Evolutionary conservation across 1,140 invertebrate species (phyloP).

Genomic region (Danaus plexippus): DNA sequence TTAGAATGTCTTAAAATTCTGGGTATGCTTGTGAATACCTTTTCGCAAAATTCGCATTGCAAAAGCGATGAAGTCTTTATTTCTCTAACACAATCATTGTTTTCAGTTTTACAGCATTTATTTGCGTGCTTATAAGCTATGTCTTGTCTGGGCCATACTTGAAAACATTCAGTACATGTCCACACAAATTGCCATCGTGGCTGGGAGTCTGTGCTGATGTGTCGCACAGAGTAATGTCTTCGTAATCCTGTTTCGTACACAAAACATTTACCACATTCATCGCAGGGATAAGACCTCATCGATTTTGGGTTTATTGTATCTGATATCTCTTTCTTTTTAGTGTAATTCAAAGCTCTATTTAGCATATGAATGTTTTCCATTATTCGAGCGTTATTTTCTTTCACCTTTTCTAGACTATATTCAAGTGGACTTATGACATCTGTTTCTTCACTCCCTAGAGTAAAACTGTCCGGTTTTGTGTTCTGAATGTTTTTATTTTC

Average conservation of each 20-base stretch:
- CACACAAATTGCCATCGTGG: constrained; percentile 62
- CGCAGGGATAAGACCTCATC: constrained; percentile 45
- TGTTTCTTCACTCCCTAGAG: constrained; percentile 1
- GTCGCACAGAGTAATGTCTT: constrained; percentile 45
- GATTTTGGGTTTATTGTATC: constrained; percentile 45
- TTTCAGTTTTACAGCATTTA: constrained; percentile 39
- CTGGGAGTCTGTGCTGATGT: constrained; percentile 37
- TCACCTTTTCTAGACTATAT: constrained; percentile 61
- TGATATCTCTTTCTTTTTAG: constrained; percentile 57
- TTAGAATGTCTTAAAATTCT: constrained; percentile 54
- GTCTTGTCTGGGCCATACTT: constrained; percentile 59
- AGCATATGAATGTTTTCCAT: constrained; percentile 67
- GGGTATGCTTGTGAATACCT: constrained; percentile 61
- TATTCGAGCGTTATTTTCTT: constrained; percentile 62
- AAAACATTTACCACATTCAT: constrained; percentile 59
- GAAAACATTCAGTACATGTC: constrained; percentile 63
- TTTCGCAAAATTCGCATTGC: constrained; percentile 50
- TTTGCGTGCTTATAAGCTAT: constrained; percentile 45
- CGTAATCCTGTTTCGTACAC: constrained; percentile 58
- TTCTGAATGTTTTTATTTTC: too few relatives aligned
- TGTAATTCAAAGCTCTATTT: constrained; percentile 59
- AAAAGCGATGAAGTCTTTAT: constrained; percentile 47
- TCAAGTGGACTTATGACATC: constrained; percentile 43
- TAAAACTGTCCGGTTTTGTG: background rate
- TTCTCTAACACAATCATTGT: constrained; percentile 39